Evolutionary conservation across 2,797 vertebrate genomes (phyloP).

Genomic region (Aselliscus stoliczkanus): DNA sequence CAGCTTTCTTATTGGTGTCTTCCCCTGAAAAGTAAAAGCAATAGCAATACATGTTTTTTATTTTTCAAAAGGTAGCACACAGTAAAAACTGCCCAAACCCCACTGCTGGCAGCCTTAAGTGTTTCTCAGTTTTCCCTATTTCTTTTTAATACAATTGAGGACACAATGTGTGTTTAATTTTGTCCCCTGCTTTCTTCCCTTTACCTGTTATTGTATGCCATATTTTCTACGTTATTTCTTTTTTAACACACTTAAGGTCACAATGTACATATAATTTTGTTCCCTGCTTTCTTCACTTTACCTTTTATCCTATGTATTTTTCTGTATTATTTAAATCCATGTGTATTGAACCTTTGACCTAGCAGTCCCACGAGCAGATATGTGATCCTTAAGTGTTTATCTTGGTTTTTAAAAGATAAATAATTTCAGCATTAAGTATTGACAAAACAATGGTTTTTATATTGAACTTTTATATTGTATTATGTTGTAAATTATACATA

Average conservation of each 20-base stretch:
- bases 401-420: background rate
- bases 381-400: background rate
- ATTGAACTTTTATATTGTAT: background rate
- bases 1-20: background rate
- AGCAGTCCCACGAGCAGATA: background rate
- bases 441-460: background rate
- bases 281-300: background rate
- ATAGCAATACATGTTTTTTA: background rate
- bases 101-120: background rate
- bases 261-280: accelerated
- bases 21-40: background rate
- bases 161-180: accelerated
- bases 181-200: background rate
- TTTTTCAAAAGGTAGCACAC: background rate
- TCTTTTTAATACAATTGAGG: background rate
- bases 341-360: background rate
- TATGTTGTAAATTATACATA: accelerated
- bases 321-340: background rate
- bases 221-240: too few relatives aligned
- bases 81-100: background rate
- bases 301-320: background rate
- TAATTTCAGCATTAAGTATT: background rate
- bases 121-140: background rate
- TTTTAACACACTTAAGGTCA: background rate
- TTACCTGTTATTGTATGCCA: background rate